Evolutionary conservation across 2,113 vertebrate species (phyloP).

Genomic region (Lophura nycthemera): DNA sequence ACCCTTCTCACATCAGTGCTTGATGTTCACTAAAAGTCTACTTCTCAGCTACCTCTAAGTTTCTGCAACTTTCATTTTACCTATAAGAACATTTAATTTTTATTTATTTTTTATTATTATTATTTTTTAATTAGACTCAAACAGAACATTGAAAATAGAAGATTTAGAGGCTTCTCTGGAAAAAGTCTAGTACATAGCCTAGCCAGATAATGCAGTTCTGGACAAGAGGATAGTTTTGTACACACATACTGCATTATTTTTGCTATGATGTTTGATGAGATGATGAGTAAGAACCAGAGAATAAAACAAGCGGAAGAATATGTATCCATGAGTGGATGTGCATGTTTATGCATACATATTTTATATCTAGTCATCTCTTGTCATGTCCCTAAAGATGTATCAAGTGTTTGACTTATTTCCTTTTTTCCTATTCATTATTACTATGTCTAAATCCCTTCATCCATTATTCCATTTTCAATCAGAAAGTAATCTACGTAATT

Average conservation of each 20-base stretch:
- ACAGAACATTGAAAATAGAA: neutral
- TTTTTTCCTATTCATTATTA: neutral
- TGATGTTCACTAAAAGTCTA: neutral
- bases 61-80: neutral
- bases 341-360: neutral
- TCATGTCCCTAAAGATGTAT: neutral
- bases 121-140: neutral
- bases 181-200: neutral
- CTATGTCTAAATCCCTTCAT: neutral
- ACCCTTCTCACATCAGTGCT: neutral
- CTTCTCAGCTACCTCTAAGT: neutral
- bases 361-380: neutral
- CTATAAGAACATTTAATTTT: neutral
- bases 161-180: neutral
- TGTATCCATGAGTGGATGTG: neutral
- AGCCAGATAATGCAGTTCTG: neutral
- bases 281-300: neutral
- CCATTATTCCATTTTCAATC: neutral
- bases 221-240: neutral
- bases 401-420: neutral
- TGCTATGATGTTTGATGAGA: neutral
- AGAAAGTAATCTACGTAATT: neutral
- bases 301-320: neutral
- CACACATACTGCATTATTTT: neutral
- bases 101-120: too few species aligned